phyloP scores from a whole-genome alignment of 2,888 invertebrate species.

The Cryptocephalus primarius region DNA sequence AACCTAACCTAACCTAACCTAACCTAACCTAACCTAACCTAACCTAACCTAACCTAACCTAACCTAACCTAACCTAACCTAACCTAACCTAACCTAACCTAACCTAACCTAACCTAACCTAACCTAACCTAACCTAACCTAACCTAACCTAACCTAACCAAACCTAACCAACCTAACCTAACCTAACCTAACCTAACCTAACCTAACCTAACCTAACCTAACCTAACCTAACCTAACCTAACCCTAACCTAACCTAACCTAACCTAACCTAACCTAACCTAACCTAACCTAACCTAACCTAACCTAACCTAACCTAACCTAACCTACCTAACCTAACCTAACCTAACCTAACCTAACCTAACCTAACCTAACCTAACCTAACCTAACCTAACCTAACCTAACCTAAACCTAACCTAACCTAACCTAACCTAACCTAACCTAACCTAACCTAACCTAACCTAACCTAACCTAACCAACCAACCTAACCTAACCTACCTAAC shows the following conservation, averaged over 20 bases:
- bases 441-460: conserved; percentile 8
- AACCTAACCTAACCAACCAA: conserved; percentile 7
- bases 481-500: conserved; percentile 6
- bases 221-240: conserved; percentile 1
- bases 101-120: conserved; percentile 3
- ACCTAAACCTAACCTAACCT: conserved; percentile 7
- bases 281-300: conserved; percentile 16
- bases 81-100: conserved; percentile 11
- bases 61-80: conserved; percentile 13
- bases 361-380: conserved; percentile 3
- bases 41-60: too few relatives aligned
- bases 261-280: conserved; percentile 6
- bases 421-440: conserved; percentile 7
- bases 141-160: too few relatives aligned
- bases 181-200: conserved; percentile 1
- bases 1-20: conserved; percentile 4
- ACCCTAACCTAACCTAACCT: neutral
- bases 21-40: conserved; percentile 9
- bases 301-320: conserved; percentile 3
- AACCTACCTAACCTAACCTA: conserved; percentile 3
- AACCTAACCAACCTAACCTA: conserved; percentile 1
- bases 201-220: neutral
- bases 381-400: conserved; percentile 4
- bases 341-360: conserved; percentile 2
- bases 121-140: conserved; percentile 1